These are phyloP conservation scores for Calcarius ornatus DNA, from an alignment of 2,113 vertebrate species.

Conservation along the genomic window DNA sequence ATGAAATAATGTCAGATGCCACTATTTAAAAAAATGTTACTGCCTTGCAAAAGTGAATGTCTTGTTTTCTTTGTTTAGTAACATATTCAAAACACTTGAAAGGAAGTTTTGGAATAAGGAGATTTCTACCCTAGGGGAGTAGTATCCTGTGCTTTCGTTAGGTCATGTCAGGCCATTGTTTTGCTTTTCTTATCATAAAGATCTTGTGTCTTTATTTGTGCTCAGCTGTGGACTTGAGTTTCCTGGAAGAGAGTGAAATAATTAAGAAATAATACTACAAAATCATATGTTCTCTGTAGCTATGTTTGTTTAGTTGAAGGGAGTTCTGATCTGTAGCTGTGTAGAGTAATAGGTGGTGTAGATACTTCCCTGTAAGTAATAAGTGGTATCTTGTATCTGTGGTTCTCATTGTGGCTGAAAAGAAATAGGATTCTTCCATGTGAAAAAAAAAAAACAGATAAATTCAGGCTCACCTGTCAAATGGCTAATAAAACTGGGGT, in stretches of 20 bases:
- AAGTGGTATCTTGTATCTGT: neutral
- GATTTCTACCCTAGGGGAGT: neutral
- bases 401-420: neutral
- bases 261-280: conserved; percentile 15
- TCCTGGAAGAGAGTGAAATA: conserved; percentile 36
- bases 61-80: conserved; percentile 43
- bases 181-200: conserved; percentile 49
- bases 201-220: conserved; percentile 36
- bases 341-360: neutral
- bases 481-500: neutral
- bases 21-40: neutral
- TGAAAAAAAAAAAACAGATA: neutral
- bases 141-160: conserved; percentile 55
- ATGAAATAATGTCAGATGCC: neutral
- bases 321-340: neutral
- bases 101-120: conserved; percentile 50
- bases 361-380: neutral
- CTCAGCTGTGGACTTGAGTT: conserved; percentile 21
- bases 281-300: conserved; percentile 13
- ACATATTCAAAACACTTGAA: neutral
- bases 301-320: neutral
- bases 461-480: neutral
- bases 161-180: conserved; percentile 31
- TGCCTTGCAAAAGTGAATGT: conserved; percentile 34
- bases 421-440: neutral